Evolutionary conservation across 2,888 invertebrate genomes (phyloP).

Genomic region (Eupithecia inturbata): DNA sequence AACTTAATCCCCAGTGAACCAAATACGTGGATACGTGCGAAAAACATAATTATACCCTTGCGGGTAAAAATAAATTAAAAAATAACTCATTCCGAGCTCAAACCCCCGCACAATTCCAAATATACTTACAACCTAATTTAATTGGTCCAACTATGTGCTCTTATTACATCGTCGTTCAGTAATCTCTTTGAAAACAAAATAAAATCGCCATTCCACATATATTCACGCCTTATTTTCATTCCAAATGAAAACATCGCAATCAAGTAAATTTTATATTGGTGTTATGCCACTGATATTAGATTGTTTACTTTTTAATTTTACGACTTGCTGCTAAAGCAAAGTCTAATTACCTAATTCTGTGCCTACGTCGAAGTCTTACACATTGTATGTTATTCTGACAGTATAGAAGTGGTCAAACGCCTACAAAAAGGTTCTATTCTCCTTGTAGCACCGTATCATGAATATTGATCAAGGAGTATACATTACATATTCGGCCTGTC

Average conservation of each 20-base stretch:
- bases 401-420: conserved; percentile 31
- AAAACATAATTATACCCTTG: no score
- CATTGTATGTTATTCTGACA: neutral
- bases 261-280: conserved; percentile 33
- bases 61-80: neutral
- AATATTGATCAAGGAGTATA: conserved; percentile 57
- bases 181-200: conserved; percentile 13
- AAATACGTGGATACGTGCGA: no score
- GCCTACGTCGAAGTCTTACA: neutral
- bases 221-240: conserved; percentile 16
- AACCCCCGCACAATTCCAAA: conserved; percentile 5
- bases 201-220: conserved; percentile 6
- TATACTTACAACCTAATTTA: neutral
- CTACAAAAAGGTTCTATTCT: conserved; percentile 35
- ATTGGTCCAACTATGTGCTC: neutral
- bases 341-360: neutral
- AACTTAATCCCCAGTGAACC: neutral
- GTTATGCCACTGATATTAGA: conserved; percentile 33
- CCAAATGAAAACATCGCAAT: conserved; percentile 16
- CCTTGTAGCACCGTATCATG: conserved; percentile 54
- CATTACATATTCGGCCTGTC: conserved; percentile 49
- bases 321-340: neutral
- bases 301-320: conserved; percentile 40
- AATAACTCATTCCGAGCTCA: neutral
- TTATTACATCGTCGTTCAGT: neutral